Conservation (phyloP, 2,888 invertebrate genomes). For the Pseudanteris insignis region DNA sequence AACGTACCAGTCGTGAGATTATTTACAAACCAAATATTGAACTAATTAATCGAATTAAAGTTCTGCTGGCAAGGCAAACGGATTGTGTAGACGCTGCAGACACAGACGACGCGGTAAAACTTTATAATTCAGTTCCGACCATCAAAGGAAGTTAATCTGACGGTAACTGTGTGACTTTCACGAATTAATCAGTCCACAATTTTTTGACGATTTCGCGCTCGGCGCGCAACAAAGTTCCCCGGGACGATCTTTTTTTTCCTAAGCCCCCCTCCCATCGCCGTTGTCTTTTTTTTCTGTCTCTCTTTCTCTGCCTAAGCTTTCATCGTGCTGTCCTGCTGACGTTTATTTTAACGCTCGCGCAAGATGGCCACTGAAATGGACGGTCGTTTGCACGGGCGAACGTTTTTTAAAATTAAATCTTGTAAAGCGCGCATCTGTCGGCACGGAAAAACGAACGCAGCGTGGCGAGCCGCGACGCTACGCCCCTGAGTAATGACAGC, state of each 20-base stretch:
- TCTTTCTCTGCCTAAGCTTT: too few species aligned
- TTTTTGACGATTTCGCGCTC: conserved; percentile 4
- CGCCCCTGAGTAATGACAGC: conserved; percentile 30
- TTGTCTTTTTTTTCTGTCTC: too few species aligned
- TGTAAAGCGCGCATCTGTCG: conserved; percentile 35
- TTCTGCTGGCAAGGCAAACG: too few species aligned
- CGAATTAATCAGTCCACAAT: conserved; percentile 13
- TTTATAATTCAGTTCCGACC: conserved; percentile 34
- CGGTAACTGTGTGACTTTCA: conserved; percentile 17
- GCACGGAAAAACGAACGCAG: conserved; percentile 26
- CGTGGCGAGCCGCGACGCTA: conserved; percentile 25
- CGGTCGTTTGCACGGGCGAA: conserved; percentile 15
- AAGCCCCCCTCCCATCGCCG: too few species aligned
- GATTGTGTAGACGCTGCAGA: conserved; percentile 23
- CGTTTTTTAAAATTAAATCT: conserved; percentile 36
- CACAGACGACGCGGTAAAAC: conserved; percentile 30
- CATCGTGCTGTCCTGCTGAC: too few species aligned
- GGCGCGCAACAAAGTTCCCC: too few species aligned
- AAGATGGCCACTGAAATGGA: conserved; percentile 25
- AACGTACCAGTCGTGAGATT: too few species aligned
- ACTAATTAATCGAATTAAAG: too few species aligned
- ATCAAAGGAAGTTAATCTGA: conserved; percentile 34
- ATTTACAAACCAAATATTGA: too few species aligned
- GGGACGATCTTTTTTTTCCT: too few species aligned
- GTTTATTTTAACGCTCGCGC: conserved; percentile 5